A percentile compares a stretch with the other conserved stretches of the same genome.
These are phyloP conservation scores for Chromis chromis DNA, from an alignment of 2,797 vertebrate species.

Conservation along the genomic window DNA sequence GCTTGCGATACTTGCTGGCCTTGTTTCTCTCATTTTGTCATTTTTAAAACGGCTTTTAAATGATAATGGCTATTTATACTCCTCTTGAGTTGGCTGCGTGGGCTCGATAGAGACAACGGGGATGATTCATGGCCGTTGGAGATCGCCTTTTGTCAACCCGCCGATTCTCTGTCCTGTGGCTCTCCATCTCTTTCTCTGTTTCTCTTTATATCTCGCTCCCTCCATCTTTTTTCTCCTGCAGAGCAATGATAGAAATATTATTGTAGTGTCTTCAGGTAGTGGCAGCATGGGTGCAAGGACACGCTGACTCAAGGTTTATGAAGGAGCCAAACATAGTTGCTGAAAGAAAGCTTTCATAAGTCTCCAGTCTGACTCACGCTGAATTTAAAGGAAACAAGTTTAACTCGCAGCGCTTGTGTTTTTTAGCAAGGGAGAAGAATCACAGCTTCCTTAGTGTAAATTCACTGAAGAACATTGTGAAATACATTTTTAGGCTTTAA, in stretches of 20 bases:
- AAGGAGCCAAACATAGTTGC: constrained; percentile 62
- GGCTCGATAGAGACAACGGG: constrained; percentile 69
- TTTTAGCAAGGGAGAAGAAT: neutral
- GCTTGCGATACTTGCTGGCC: constrained; percentile 54
- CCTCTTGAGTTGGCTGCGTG: constrained; percentile 71
- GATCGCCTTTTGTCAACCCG: constrained; percentile 71
- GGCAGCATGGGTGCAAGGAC: constrained; percentile 56
- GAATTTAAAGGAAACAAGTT: neutral
- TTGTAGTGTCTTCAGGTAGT: constrained; percentile 48
- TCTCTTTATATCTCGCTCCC: constrained; percentile 2
- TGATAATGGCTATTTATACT: constrained; percentile 83
- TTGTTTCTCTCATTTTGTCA: constrained; percentile 59
- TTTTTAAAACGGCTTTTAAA: constrained; percentile 74
- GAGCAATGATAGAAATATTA: constrained; percentile 46
- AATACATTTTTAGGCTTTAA: too few species aligned
- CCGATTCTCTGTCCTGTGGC: constrained; percentile 31
- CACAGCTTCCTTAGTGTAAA: neutral
- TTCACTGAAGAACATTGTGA: too few species aligned
- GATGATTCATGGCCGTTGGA: constrained; percentile 78
- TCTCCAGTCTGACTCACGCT: constrained; percentile 44
- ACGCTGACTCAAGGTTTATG: constrained; percentile 50
- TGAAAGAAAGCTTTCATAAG: constrained; percentile 57
- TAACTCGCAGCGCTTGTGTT: constrained; percentile 4
- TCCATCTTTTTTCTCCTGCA: constrained; percentile 24
- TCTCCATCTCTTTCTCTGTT: constrained; percentile 26